Evolutionary conservation across 2,888 invertebrate genomes (phyloP).

Genomic region (Dryomyza anilis): DNA sequence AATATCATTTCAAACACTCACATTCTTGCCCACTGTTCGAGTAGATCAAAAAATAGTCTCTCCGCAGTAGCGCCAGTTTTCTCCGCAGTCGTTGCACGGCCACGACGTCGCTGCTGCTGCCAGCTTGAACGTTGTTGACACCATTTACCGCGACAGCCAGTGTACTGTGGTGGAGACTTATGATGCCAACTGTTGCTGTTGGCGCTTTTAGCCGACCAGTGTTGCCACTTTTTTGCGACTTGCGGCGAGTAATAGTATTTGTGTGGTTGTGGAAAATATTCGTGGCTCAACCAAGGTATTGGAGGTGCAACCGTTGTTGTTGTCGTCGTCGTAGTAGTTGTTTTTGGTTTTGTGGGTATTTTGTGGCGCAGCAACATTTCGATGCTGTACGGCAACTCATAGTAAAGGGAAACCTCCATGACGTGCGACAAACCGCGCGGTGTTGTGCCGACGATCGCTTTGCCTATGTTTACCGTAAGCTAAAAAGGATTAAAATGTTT

Average conservation of each 20-base stretch:
- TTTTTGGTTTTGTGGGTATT: neutral
- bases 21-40: slow-evolving; percentile 39
- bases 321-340: slow-evolving; percentile 12
- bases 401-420: slow-evolving; percentile 46
- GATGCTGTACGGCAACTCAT: slow-evolving; percentile 47
- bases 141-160: neutral
- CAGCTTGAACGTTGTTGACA: neutral
- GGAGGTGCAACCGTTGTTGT: slow-evolving; percentile 4
- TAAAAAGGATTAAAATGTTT: slow-evolving; percentile 18
- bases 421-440: slow-evolving; percentile 49
- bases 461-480: slow-evolving; percentile 46
- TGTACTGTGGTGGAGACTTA: neutral
- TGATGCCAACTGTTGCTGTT: neutral
- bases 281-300: neutral
- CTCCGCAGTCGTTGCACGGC: neutral
- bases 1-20: slow-evolving; percentile 27
- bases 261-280: neutral
- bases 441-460: slow-evolving; percentile 43
- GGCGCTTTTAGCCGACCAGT: neutral
- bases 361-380: slow-evolving; percentile 34
- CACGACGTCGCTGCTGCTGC: neutral
- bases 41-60: slow-evolving; percentile 37
- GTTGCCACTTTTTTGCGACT: neutral
- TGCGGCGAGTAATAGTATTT: neutral
- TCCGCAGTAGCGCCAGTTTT: neutral